A percentile compares a stretch with the other conserved stretches of the same genome.
These are phyloP conservation scores for Acanthosepion lycidas DNA, from an alignment of 2,888 invertebrate species.

Conservation along the genomic window DNA sequence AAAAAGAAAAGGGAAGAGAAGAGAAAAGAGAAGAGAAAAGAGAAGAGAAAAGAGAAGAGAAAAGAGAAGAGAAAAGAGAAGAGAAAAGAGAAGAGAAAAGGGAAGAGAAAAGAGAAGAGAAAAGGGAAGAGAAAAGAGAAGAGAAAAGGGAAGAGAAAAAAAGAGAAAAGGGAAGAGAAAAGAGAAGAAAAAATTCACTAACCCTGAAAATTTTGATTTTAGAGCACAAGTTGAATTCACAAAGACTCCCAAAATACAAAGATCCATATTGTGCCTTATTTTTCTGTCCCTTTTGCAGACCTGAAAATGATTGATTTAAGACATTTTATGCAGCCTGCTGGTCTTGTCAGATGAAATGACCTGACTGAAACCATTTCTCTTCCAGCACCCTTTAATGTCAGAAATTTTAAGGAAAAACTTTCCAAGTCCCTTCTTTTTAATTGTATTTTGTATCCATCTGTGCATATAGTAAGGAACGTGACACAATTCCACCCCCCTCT, in stretches of 20 bases:
- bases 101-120: not conserved
- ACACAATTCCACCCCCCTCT: not conserved
- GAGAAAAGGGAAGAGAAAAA: too few relatives aligned
- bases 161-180: not conserved
- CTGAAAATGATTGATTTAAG: not conserved
- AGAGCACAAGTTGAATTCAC: not conserved
- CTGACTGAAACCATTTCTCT: not conserved
- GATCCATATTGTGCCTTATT: not conserved
- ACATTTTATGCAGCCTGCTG: not conserved
- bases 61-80: not conserved
- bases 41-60: not conserved
- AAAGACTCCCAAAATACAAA: not conserved
- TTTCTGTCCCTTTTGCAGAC: not conserved
- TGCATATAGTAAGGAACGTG: not conserved
- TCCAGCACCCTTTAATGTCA: too few relatives aligned
- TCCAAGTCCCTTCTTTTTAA: not conserved
- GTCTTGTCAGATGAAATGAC: not conserved
- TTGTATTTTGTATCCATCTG: not conserved
- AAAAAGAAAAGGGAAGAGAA: not conserved
- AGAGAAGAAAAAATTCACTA: not conserved
- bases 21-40: not conserved
- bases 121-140: too few relatives aligned
- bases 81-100: not conserved
- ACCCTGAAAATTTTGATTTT: not conserved
- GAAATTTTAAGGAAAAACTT: not conserved